A percentile compares a stretch with the other conserved stretches of the same genome.
Conservation (phyloP, 2,797 vertebrate species). For the Enteromius paludinosus region DNA sequence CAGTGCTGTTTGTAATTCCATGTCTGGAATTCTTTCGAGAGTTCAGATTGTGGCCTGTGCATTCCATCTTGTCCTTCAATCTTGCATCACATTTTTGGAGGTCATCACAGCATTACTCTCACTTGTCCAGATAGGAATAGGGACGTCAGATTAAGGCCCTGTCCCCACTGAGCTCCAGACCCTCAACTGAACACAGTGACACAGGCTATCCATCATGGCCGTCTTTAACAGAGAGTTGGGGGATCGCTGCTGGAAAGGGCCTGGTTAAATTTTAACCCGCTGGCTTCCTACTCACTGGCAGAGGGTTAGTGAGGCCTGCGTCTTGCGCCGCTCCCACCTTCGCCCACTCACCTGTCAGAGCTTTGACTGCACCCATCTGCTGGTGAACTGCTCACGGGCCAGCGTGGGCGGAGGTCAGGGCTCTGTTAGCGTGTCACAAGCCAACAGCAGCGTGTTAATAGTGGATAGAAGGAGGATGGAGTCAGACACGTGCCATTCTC, state of each 20-base stretch:
- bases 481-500: slow-evolving; percentile 64
- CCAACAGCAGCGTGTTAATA: slow-evolving; percentile 58
- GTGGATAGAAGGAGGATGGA: slow-evolving; percentile 73
- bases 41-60: background rate
- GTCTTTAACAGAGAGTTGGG: slow-evolving; percentile 82
- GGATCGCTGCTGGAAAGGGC: slow-evolving; percentile 74
- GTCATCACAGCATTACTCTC: slow-evolving; percentile 74
- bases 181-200: slow-evolving; percentile 75
- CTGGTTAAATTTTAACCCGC: slow-evolving; percentile 99
- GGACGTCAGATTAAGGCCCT: slow-evolving; percentile 77
- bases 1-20: background rate
- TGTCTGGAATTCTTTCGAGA: background rate
- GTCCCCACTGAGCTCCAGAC: slow-evolving; percentile 70
- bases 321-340: slow-evolving; percentile 71
- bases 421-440: slow-evolving; percentile 33
- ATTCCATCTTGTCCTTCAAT: slow-evolving; percentile 21
- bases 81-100: slow-evolving; percentile 55
- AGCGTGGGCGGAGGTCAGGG: slow-evolving; percentile 52
- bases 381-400: slow-evolving; percentile 25
- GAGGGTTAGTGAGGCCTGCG: slow-evolving; percentile 77
- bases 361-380: slow-evolving; percentile 69
- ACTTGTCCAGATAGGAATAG: slow-evolving; percentile 74
- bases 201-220: slow-evolving; percentile 78
- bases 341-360: slow-evolving; percentile 67
- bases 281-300: slow-evolving; percentile 78